Base-by-base conservation (phyloP, 1,140 invertebrate species). In the Bombus consobrinus region DNA sequence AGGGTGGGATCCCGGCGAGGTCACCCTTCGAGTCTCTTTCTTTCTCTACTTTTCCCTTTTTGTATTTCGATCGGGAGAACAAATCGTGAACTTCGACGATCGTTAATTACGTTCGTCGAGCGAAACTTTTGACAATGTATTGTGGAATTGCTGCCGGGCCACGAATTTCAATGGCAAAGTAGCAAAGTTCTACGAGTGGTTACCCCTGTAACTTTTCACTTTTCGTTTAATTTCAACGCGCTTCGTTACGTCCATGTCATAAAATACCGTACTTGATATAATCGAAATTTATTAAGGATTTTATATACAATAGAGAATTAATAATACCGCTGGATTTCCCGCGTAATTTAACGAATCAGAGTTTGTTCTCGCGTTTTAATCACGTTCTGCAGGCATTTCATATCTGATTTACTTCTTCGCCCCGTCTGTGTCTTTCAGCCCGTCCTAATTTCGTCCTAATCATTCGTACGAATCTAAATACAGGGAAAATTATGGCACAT, bases 41-140 rank as follows among this genome's bases (percentile, higher is more conserved):
- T 77, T 62, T 59, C 34, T 75, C 64, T 80, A 37, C 62, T 28
- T 32, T 37, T 53, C 43, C 3, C 78, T 80, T 85, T 90, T 82
- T 85, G 73, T 78, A 64, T 80, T 75, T 82, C 82, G 85, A 89
- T 89, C 86, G 69, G 74, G 47, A 87, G 88, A 78, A 84, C 85
- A 81, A 89, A 71, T 90, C 88, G 64, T n/a, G 78, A 68, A 87
- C 75, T 89, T 81, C 83, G 85, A 79, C 81, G 85, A 87, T 89
- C 82, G 89, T 88, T 90, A 87, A 87, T 88, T 88, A 81, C 84
- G 76, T 78, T 77, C 78, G 66, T 62, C 59, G 69, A 59, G 66
- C 64, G 85, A 83, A 88, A 83, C 76, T 83, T 87, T 87, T 47
- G 81, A 87, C 83, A 85, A 85, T 81, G 83, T 81, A 85, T 81